These are phyloP conservation scores for Dicyrtomina minuta DNA, from an alignment of 2,888 invertebrate species.

Conservation along the genomic window DNA sequence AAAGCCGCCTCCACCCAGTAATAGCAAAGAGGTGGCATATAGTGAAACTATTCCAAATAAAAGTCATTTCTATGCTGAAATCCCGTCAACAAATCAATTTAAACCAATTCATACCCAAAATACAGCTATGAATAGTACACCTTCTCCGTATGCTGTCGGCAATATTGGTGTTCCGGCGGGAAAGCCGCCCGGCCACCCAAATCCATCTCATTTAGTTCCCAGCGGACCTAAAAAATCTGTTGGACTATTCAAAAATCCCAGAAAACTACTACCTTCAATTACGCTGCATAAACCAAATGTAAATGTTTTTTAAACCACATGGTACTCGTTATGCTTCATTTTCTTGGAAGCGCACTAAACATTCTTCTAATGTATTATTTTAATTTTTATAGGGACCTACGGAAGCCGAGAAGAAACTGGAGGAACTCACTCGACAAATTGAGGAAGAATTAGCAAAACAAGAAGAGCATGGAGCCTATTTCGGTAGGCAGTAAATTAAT, in stretches of 20 bases:
- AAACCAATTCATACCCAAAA: constrained; percentile 31
- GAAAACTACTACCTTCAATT: constrained; percentile 35
- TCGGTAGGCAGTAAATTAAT: constrained; percentile 66
- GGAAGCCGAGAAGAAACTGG: constrained; percentile 89
- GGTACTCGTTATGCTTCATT: too few relatives aligned
- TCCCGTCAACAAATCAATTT: constrained; percentile 31
- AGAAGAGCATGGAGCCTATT: constrained; percentile 93
- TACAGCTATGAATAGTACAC: neutral
- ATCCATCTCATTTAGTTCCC: neutral
- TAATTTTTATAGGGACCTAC: constrained; percentile 68
- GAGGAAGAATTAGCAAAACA: constrained; percentile 95
- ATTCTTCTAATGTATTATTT: too few relatives aligned
- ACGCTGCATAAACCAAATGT: constrained; percentile 37
- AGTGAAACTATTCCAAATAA: constrained; percentile 30
- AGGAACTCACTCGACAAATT: constrained; percentile 84
- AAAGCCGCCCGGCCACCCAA: neutral
- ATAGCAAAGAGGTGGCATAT: constrained; percentile 22
- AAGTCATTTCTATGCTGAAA: constrained; percentile 35
- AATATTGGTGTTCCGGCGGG: constrained; percentile 21
- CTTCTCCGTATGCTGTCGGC: constrained; percentile 36
- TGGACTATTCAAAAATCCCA: constrained; percentile 21
- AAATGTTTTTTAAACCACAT: too few relatives aligned
- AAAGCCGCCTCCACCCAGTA: constrained; percentile 14
- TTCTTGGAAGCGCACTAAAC: too few relatives aligned
- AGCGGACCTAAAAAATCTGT: constrained; percentile 9